Evolutionary conservation across 2,113 vertebrate genomes (phyloP), one percentile per base, ranked within the genome.

Genomic region (Menidia beryllina): DNA sequence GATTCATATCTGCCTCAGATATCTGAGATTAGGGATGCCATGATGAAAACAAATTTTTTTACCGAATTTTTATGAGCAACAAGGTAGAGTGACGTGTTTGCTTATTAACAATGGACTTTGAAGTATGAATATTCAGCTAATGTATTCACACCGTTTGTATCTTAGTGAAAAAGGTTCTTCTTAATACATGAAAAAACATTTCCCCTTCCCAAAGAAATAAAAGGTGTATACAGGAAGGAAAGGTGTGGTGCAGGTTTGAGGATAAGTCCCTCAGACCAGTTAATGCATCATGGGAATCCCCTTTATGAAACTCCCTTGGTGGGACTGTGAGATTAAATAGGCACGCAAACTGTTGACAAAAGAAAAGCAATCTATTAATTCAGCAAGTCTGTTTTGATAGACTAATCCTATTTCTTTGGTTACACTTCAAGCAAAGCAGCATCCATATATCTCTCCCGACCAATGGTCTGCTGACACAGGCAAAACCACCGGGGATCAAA

Each of bases 201-300:
- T 73, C n/a, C 2, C 49, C 59, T 50, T 51, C 14, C 20, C 27
- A 50, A n/a, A 74, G 48, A 51, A 30, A 43, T 4, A 58, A 51
- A 25, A 19, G 7, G 14, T 10, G 47, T 23, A 56, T 41, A 13
- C 71, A 62, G 23, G 26, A 77, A 68, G 51, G 17, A n/a, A 81
- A 62, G 66, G 75, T 75, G 60, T 75, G 77, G 58, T 57, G 38
- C 25, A 26, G 66, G 55, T 80, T 84, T 69, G 50, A 60, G 59
- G 63, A 74, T 75, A 69, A 78, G 72, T 26, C 26, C 41, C 39
- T 17, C 9, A 56, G 69, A 72, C 51, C 60, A 48, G 30, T 39
- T 69, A 79, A 81, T 17, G 56, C 15, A 64, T 68, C 68, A 85
- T 64, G 80, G 78, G 53, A 86, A 86, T 73, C 50, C 71, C 75